Evolutionary conservation across 2,797 vertebrate species (phyloP).

Genomic region (Phataginus tricuspis): DNA sequence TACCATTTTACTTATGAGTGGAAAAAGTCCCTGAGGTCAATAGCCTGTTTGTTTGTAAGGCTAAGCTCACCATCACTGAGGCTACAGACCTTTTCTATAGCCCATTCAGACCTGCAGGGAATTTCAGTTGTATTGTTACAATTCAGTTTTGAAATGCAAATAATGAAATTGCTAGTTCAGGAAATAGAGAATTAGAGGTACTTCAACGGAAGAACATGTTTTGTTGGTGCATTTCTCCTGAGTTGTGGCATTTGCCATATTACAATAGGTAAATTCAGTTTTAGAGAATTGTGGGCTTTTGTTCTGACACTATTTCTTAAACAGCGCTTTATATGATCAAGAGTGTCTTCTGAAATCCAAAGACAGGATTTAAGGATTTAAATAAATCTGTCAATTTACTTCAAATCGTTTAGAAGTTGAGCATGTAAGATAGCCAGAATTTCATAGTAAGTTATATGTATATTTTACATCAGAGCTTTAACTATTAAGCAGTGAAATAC

Average conservation of each 20-base stretch:
- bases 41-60: not conserved
- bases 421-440: not conserved
- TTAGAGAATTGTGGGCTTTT: not conserved
- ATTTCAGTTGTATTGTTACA: constrained; percentile 52
- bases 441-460: not conserved
- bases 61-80: constrained; percentile 21
- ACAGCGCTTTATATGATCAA: not conserved
- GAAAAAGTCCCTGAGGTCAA: constrained; percentile 45
- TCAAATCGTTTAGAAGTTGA: constrained; percentile 1
- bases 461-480: not conserved
- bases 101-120: constrained; percentile 45
- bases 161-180: constrained; percentile 59
- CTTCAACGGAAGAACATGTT: constrained; percentile 17
- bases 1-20: constrained; percentile 34
- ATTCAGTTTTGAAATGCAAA: constrained; percentile 75
- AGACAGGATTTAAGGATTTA: constrained; percentile 20
- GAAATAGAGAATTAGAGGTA: constrained; percentile 46
- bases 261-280: not conserved
- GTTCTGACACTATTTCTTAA: not conserved
- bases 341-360: constrained; percentile 49
- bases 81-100: constrained; percentile 39
- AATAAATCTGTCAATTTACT: constrained; percentile 13
- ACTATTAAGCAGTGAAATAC: not conserved
- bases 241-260: not conserved
- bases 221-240: constrained; percentile 36